Conservation (phyloP, 2,888 invertebrate genomes). For the Chymomyza procnemis region DNA sequence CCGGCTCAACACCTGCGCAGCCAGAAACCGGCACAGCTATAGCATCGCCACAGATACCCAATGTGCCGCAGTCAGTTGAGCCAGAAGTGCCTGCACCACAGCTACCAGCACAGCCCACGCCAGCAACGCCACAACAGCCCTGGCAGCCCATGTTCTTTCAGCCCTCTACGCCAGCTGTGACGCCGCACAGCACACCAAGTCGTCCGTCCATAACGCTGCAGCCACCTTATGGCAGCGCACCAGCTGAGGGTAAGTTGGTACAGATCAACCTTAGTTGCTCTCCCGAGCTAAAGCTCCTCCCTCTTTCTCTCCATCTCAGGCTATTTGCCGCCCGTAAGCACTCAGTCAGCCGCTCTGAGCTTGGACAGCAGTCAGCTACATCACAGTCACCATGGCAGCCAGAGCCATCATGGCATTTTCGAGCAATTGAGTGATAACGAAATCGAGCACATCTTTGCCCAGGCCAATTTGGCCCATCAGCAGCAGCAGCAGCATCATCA, state of each 20-base stretch:
- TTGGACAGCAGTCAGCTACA: not conserved
- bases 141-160: slow-evolving; percentile 69
- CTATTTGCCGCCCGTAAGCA: slow-evolving; percentile 64
- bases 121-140: slow-evolving; percentile 59
- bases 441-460: slow-evolving; percentile 72
- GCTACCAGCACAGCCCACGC: slow-evolving; percentile 44
- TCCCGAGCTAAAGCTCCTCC: not conserved
- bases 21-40: slow-evolving; percentile 72
- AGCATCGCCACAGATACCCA: slow-evolving; percentile 74
- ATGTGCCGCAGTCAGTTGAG: slow-evolving; percentile 31
- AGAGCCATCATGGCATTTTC: slow-evolving; percentile 50
- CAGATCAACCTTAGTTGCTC: too few species aligned
- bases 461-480: slow-evolving; percentile 68
- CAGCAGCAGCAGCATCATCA: slow-evolving; percentile 48
- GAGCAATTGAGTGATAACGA: slow-evolving; percentile 72
- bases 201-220: slow-evolving; percentile 72
- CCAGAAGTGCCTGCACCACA: slow-evolving; percentile 36
- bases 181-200: slow-evolving; percentile 36
- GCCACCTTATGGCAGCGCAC: slow-evolving; percentile 70
- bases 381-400: slow-evolving; percentile 23
- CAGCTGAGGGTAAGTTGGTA: slow-evolving; percentile 68
- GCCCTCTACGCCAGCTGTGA: slow-evolving; percentile 42
- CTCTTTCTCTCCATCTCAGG: slow-evolving; percentile 45
- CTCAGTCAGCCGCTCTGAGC: slow-evolving; percentile 24
- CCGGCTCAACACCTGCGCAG: slow-evolving; percentile 52